These are phyloP conservation scores for Cheilosia scutellata DNA, from an alignment of 2,888 invertebrate species.

Conservation along the genomic window DNA sequence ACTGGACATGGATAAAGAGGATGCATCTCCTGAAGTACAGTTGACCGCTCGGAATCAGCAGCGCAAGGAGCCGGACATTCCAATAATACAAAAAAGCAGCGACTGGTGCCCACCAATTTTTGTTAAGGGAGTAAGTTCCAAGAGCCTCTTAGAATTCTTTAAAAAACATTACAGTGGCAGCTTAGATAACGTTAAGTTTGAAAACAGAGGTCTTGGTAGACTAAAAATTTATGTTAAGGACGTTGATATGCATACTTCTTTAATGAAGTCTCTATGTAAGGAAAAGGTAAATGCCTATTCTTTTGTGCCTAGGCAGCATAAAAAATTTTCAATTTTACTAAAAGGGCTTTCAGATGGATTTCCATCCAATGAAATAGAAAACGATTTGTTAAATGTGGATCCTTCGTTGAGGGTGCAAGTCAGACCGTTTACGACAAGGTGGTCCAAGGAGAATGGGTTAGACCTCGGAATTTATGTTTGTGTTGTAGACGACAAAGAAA, in stretches of 20 bases:
- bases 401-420: neutral
- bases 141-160: neutral
- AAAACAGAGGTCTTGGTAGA: neutral
- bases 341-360: neutral
- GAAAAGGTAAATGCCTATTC: neutral
- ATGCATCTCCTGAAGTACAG: too few relatives aligned
- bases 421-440: constrained; percentile 11
- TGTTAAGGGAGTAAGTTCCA: neutral
- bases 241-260: neutral
- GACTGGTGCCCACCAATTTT: neutral
- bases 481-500: too few relatives aligned
- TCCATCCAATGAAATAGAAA: neutral
- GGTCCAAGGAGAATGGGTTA: too few relatives aligned
- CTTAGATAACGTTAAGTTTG: neutral
- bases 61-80: too few relatives aligned
- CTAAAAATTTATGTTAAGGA: neutral
- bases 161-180: neutral
- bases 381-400: neutral
- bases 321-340: neutral
- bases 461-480: too few relatives aligned
- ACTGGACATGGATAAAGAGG: too few relatives aligned
- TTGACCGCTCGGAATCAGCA: too few relatives aligned
- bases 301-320: neutral
- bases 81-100: neutral
- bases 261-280: neutral